phyloP scores from a whole-genome alignment of 1,140 invertebrate species.

The Tetramorium alpestre region DNA sequence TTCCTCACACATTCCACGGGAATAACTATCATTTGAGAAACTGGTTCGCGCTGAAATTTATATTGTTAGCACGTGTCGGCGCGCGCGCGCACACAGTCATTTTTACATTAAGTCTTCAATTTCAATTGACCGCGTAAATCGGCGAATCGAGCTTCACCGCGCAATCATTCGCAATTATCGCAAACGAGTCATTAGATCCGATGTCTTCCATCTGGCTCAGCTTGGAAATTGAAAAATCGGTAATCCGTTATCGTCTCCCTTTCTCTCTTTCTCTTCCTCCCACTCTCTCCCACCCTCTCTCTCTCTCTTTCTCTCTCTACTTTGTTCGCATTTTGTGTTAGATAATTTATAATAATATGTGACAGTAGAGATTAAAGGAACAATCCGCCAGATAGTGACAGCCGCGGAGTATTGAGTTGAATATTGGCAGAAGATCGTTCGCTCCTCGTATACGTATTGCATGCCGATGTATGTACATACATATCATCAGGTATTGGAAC shows the following conservation, averaged over 20 bases:
- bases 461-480: slow-evolving; percentile 46
- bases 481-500: slow-evolving; percentile 60
- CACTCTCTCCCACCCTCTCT: neutral
- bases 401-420: slow-evolving; percentile 57
- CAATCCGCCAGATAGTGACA: neutral
- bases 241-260: slow-evolving; percentile 31
- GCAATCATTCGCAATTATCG: slow-evolving; percentile 47
- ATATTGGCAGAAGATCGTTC: slow-evolving; percentile 67
- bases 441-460: slow-evolving; percentile 40
- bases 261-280: neutral
- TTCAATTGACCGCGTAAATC: slow-evolving; percentile 20
- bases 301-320: neutral
- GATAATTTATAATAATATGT: neutral
- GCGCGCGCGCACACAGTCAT: neutral
- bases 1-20: neutral
- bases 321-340: neutral
- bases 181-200: slow-evolving; percentile 33
- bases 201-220: slow-evolving; percentile 34
- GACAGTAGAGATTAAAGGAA: neutral
- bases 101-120: slow-evolving; percentile 8
- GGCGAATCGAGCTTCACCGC: neutral
- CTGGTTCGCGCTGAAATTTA: neutral
- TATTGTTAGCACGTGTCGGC: neutral
- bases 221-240: slow-evolving; percentile 20
- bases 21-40: slow-evolving; percentile 39